Base-by-base conservation (phyloP, 2,797 vertebrate species). In the Pipistrellus kuhlii region DNA sequence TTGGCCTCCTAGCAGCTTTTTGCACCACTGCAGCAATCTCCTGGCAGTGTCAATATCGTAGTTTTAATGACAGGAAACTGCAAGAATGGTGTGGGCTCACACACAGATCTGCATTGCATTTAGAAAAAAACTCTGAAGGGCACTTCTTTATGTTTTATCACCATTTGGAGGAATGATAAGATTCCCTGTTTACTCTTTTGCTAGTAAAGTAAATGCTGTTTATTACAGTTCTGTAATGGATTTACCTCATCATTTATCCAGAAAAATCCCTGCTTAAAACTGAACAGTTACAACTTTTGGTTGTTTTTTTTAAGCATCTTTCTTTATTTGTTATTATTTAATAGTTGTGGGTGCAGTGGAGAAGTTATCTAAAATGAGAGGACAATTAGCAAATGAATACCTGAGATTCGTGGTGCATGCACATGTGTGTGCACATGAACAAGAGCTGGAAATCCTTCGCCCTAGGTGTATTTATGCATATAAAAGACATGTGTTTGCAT, bases 181-280 rank as follows among this genome's bases (percentile, higher is more conserved):
- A 72, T 48, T 77, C 8, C 32, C 41, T 76, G 25, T 32, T 64
- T 69, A 64, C 5, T 25, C n/a, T 75, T 92, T 41, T 68, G 64
- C 78, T 81, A 86, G 64, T 88, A 94, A 92, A 92, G 8, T 17
- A 94, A 38, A 66, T 59, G n/a, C 27, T 75, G 3, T 44, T 83
- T 85, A 23, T 66, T 62, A n/a, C 4, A 23, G 27, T 92, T 92
- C n/a, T 59, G 15, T 44, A 62, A 48, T 44, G 38, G 38, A 53
- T 32, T 77, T 77, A 44, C n/a, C 41, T n/a, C 17, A 18, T 62
- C 66, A 11, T 18, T 89, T 91, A 90, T 17, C 38, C 25, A 80
- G 75, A 84, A 77, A 94, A 92, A 82, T 53, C 38, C 18, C 41
- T 92, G 2, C 20, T 72, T 88, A 64, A 85, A 93, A 84, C 38